Evolutionary conservation across 2,888 invertebrate species (phyloP), one percentile per base, ranked within the genome.

Genomic region (Reticulitermes lucifugus): DNA sequence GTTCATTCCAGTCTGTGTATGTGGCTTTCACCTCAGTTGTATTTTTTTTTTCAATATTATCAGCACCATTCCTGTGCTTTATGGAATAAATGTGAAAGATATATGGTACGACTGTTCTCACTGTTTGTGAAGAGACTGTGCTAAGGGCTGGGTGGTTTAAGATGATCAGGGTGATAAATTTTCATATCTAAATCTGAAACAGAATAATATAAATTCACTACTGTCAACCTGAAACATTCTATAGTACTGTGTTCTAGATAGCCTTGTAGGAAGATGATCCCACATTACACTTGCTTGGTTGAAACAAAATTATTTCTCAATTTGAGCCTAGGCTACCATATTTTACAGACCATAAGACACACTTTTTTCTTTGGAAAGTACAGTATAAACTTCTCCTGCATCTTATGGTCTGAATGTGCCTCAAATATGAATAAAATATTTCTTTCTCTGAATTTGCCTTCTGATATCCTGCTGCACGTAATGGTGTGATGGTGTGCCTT

Each of bases 1-100:
- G 60, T 41, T 80, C 80, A 80, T 80, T 59, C 60, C 80, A 14
- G 35, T 59, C 18, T 55, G n/a, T 80, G 35, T 80, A 51, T n/a
- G 51, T 29, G 46, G 79, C 55, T 79, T 80, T 29, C 29, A 41
- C 65, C 65, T 82, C 21, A 82, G 41, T 82, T 29, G 35, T 82
- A 41, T n/a, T 55, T 1, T 59, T 51, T 55, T 46, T 80, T 18
- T 41, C 12, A 41, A 80, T 60, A 80, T 80, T 29, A 35, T 60
- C 59, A 59, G 60, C 41, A 73, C 35, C 73, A 29, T 73, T 73
- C 41, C 35, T 73, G 73, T 73, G 73, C 73, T 41, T 73, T 41
- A 41, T 21, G 9, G 29, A 73, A 41, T 10, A 35, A 73, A 41
- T 65, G 14, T 65, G 10, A 65, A 65, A 14, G n/a, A n/a, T 10